Evolutionary conservation across 2,113 vertebrate genomes (phyloP).

Genomic region (Cygnus atratus): DNA sequence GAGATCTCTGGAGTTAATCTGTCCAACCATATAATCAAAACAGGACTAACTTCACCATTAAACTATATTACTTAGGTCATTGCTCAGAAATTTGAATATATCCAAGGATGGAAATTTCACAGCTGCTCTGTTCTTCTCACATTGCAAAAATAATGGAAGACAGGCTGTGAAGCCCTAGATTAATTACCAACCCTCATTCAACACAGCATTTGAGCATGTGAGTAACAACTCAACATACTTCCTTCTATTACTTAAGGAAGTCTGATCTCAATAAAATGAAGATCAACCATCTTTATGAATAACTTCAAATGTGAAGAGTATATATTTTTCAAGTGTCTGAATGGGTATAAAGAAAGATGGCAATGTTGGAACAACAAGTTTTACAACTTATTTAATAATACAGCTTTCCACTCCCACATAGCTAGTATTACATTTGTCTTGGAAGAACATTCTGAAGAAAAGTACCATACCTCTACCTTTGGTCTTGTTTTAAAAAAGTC

Average conservation of each 20-base stretch:
- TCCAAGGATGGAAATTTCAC: neutral
- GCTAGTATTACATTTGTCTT: neutral
- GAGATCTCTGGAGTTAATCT: neutral
- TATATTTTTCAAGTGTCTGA: neutral
- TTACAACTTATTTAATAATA: neutral
- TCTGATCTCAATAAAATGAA: neutral
- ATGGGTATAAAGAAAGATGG: neutral
- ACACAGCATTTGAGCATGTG: neutral
- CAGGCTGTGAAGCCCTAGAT: neutral
- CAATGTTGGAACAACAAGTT: neutral
- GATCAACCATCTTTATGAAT: neutral
- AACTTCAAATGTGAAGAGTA: neutral
- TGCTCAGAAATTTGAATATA: neutral
- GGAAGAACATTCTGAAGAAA: neutral
- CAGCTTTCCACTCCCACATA: neutral
- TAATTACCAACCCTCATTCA: neutral
- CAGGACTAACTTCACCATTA: neutral
- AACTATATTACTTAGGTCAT: neutral
- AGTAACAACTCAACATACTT: neutral
- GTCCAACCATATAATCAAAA: neutral
- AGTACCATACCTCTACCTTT: slow-evolving; percentile 83
- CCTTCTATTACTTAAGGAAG: neutral
- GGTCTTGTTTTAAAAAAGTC: slow-evolving; percentile 81
- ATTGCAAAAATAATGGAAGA: neutral
- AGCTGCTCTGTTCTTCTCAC: neutral